Evolutionary conservation across 2,113 vertebrate genomes (phyloP), one percentile per base, ranked within the genome.

Genomic region (Mesembrinibis cayennensis): DNA sequence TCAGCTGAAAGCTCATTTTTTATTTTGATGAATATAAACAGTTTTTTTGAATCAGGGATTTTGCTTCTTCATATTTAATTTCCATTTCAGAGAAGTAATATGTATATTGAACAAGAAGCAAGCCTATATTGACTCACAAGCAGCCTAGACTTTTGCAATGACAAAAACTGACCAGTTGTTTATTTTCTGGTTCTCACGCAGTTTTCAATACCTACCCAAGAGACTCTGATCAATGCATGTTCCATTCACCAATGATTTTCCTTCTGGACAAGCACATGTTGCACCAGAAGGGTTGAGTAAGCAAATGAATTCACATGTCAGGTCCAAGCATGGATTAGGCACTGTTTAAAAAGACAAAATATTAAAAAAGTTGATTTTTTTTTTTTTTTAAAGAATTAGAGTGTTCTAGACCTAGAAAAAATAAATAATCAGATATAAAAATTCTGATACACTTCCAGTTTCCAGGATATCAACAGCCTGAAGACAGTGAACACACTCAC

Each of bases 301-400:
- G 97, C 99, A 99, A 97, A 99, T 99, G 96, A 99, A 99, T 63
- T 99, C 99, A 95, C 99, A 99, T 3, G 96, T 98, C 98, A 99
- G 98, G 71, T 98, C 98, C 94, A 98, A 96, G 93, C 99, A 99
- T 4, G 99, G 99, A 96, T 99, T 99, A 61, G 98, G 98, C 58
- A 99, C 99, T 99, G 97, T 90, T 95, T 70, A 90, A 92, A 44
- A 59, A 91, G 59, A 94, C 6, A 49, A 89, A 96, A 86, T 11
- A 74, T 67, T 20, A 21, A 14, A 45, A 40, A 56, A 3, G 32
- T 16, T 66, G 40, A 42, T 42, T 16, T 36, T 38, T 36, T 23
- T 20, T 23, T 22, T 42, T 47, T 9, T 13, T 19, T 19, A 69
- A 4, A 45, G 11, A 52, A n/a, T 44, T 44, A 17, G 42, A 62